Conservation (phyloP, 2,888 invertebrate genomes). For the Rotaria socialis region DNA sequence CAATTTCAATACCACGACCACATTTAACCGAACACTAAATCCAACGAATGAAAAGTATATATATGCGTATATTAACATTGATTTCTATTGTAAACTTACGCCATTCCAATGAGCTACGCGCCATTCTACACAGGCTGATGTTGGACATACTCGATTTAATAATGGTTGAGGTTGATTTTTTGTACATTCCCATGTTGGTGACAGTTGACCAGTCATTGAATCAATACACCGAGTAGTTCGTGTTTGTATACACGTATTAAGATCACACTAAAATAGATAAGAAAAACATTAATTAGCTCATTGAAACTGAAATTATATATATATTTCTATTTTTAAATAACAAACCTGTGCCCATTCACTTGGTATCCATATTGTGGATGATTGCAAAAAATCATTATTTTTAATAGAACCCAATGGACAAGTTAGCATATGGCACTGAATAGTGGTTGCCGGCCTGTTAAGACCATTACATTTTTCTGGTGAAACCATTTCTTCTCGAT, state of each 20-base stretch:
- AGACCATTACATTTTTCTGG: conserved; percentile 36
- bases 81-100: neutral
- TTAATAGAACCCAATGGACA: neutral
- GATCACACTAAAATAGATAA: neutral
- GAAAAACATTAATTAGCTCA: neutral
- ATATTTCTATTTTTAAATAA: neutral
- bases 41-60: no score
- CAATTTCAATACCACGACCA: conserved; percentile 24
- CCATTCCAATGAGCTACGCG: conserved; percentile 33
- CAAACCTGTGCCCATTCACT: conserved; percentile 8
- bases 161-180: neutral
- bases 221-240: neutral
- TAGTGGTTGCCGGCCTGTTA: neutral
- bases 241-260: neutral
- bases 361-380: neutral
- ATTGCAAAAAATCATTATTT: neutral
- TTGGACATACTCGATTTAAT: neutral
- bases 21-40: conserved; percentile 27
- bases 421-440: neutral
- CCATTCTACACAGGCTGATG: neutral
- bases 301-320: no score
- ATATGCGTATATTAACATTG: no score
- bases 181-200: neutral
- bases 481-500: neutral
- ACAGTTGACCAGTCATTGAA: neutral